Evolutionary conservation across 2,797 vertebrate genomes (phyloP), one percentile per base, ranked within the genome.

Genomic region (Pangasius macronema): DNA sequence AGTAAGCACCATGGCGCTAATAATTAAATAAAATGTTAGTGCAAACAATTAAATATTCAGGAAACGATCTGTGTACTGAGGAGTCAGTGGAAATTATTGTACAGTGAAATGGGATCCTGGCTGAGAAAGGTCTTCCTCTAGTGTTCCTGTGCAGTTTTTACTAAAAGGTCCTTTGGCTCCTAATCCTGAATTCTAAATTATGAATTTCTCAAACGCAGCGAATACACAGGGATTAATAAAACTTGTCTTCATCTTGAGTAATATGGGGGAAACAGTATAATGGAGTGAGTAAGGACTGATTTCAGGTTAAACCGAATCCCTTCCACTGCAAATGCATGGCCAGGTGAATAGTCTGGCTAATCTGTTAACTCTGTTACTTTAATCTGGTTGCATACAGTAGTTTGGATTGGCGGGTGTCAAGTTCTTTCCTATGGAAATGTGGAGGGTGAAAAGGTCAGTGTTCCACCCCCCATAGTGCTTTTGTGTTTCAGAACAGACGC

Each of bases 401-500:
- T 83, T 55, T 42, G 22, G n/a, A 73, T 49, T 46, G 22, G 53
- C 27, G 6, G 61, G 80, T 86, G 84, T 83, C 79, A 77, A 9
- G 42, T 86, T 77, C 72, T 77, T 83, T 83, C 46, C 57, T 70
- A 61, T 79, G 51, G 36, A 51, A 72, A 86, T 79, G 46, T 24
- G 53, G 27, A 59, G 51, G 76, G 82, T 76, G 22, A 61, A 80
- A 88, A 65, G 84, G 83, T 80, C 83, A 0, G 20, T 30, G 72
- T 75, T 33, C 80, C 22, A 49, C 55, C 76, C 53, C 85, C 76
- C 49, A 30, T 27, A 67, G 57, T 14, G 61, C 86, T 85, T 85
- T 91, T 87, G 86, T 89, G 81, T 46, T 73, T 72, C 80, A 27
- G 88, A 70, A 76, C 57, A 86, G 87, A 89, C 73, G 55, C 33